Evolutionary conservation across 1,140 invertebrate genomes (phyloP), one percentile per base, ranked within the genome.

Genomic region (Caenorhabditis tropicalis): DNA sequence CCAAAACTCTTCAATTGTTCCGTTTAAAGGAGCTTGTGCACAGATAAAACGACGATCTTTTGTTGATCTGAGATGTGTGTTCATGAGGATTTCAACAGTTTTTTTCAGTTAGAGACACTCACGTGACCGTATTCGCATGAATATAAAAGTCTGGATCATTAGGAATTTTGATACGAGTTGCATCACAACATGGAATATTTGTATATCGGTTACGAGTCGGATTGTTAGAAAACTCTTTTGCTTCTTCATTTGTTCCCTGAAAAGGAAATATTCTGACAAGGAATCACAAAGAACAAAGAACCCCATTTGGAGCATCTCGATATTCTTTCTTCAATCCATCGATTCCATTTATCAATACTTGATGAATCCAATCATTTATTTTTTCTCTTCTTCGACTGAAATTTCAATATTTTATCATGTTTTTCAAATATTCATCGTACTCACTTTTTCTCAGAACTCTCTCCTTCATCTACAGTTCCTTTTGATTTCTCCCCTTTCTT

Each of bases 1-100:
- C 84, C 84, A 85, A 46, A 85, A 85, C 15, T 82, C 56, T 15
- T 58, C 84, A 21, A 53, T 60, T 33, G 84, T 85, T 16, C 46
- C 49, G 12, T 85, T 79, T 48, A 85, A 16, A 2, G 84, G 84
- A 9, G 70, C 84, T 43, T 83, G 70, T 12, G 82, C 33, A 31
- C 60, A 83, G 39, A 82, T 82, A 53, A 33, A 82, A 4, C 36
- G 29, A 9, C 51, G 51, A 19, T 48, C 39, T 12, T 83, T 79
- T n/a, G 46, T 31, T 49, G 60, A 48, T 27, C 60, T 70, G 39
- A 29, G 27, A 29, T 39, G 80, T 12, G 29, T 48, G 56, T n/a
- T n/a, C n/a, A n/a, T n/a, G n/a, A n/a, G n/a, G n/a, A 51, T 12
- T 65, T 70, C 21, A 43, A 43, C 33, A 65, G 7, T 6, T 24